Evolutionary conservation across 2,113 vertebrate species (phyloP).

Genomic region (Spilogale gracilis): DNA sequence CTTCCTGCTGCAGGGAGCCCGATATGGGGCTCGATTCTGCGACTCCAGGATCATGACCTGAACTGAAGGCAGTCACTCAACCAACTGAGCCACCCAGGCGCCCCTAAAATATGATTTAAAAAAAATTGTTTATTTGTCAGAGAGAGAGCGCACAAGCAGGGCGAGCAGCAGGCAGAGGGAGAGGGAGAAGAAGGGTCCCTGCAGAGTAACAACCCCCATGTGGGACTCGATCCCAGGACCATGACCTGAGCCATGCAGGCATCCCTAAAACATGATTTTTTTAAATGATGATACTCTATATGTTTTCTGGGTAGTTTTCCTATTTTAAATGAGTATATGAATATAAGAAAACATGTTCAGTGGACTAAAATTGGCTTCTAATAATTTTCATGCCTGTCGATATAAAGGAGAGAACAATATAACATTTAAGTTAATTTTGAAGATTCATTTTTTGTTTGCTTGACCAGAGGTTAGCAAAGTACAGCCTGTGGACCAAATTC

Average conservation of each 20-base stretch:
- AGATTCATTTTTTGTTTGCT: constrained; percentile 28
- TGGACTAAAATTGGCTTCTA: constrained; percentile 1
- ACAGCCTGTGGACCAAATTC: not conserved
- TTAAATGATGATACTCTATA: not conserved
- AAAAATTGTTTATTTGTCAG: too few species aligned
- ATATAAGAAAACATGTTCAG: constrained; percentile 21
- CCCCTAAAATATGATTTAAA: too few species aligned
- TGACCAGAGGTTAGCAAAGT: not conserved
- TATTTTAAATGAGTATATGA: constrained; percentile 34
- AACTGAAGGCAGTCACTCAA: too few species aligned
- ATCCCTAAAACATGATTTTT: not conserved
- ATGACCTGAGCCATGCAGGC: not conserved
- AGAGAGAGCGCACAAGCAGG: too few species aligned
- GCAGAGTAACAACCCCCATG: too few species aligned
- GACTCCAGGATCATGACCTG: too few species aligned
- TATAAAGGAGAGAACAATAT: not conserved
- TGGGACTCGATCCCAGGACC: too few species aligned
- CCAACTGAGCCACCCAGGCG: too few species aligned
- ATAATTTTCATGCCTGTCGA: not conserved
- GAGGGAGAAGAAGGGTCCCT: too few species aligned
- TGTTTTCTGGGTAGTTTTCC: constrained; percentile 4
- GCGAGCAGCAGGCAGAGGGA: too few species aligned
- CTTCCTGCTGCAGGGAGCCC: too few species aligned
- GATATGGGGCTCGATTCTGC: too few species aligned
- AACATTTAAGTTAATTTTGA: constrained; percentile 32